These are phyloP conservation scores for Synchiropus splendidus DNA, from an alignment of 2,113 vertebrate genomes.

Conservation along the genomic window DNA sequence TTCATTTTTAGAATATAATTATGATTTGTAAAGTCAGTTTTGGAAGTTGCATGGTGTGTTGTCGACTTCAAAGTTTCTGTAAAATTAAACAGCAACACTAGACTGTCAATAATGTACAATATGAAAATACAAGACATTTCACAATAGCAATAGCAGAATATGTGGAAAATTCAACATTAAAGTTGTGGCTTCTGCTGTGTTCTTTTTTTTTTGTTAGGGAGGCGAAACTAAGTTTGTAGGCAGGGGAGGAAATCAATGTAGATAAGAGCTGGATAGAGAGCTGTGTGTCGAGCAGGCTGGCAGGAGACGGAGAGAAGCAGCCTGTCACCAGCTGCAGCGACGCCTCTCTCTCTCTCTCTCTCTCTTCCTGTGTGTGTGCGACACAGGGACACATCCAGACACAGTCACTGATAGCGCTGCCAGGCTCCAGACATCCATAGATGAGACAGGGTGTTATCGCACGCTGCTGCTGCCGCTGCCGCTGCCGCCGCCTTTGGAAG, in stretches of 20 bases:
- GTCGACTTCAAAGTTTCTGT: too few species aligned
- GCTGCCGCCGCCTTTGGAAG: constrained; percentile 32
- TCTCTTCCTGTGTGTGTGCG: constrained; percentile 19
- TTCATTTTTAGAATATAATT: too few species aligned
- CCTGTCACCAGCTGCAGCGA: constrained; percentile 54
- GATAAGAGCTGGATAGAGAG: constrained; percentile 54
- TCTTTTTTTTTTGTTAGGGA: constrained; percentile 28
- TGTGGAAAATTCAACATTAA: too few species aligned
- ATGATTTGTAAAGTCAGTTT: too few species aligned
- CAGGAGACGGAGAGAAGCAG: constrained; percentile 43
- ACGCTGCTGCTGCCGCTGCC: constrained; percentile 27
- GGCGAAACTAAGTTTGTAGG: constrained; percentile 51
- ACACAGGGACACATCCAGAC: constrained; percentile 33
- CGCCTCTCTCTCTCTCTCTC: constrained; percentile 10
- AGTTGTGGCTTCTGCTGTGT: too few species aligned
- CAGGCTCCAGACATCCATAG: constrained; percentile 43
- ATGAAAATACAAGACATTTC: too few species aligned
- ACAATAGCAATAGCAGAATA: too few species aligned
- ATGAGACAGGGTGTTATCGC: constrained; percentile 42
- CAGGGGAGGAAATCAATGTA: constrained; percentile 46
- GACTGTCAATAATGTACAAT: too few species aligned
- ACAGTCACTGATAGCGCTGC: constrained; percentile 43
- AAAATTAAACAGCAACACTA: too few species aligned
- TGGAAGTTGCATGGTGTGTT: too few species aligned
- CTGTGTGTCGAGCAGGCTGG: constrained; percentile 48